Percentiles rank a stretch among this genome's conserved stretches.
phyloP scores from a whole-genome alignment of 2,113 vertebrate species.

The Kryptolebias marmoratus region DNA sequence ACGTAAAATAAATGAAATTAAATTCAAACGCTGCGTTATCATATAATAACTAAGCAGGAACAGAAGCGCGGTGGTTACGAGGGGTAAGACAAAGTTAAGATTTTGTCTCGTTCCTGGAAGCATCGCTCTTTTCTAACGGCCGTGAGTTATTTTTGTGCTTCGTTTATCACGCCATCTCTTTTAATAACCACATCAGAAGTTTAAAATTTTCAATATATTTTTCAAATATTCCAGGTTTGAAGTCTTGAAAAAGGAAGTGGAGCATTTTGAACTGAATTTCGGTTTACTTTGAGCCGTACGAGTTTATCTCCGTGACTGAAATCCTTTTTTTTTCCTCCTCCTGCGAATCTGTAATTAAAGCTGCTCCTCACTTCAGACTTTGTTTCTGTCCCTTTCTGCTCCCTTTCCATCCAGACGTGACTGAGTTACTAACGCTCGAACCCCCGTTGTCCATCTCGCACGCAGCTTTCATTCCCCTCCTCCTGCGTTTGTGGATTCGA shows the following conservation, averaged over 20 bases:
- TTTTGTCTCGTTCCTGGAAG: no score
- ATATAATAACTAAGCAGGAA: no score
- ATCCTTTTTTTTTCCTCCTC: neutral
- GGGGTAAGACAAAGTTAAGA: no score
- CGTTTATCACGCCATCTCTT: no score
- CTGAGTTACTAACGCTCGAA: slow-evolving; percentile 68
- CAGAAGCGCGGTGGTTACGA: no score
- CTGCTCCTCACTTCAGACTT: slow-evolving; percentile 21
- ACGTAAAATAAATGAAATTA: no score
- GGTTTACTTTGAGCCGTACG: neutral
- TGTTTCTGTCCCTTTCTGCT: slow-evolving; percentile 41
- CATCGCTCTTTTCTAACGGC: no score
- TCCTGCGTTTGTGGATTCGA: slow-evolving; percentile 63
- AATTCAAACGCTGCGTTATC: no score
- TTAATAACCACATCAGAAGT: no score
- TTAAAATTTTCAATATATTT: no score
- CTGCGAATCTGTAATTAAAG: slow-evolving; percentile 11
- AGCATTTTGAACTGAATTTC: neutral
- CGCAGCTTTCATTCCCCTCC: slow-evolving; percentile 53
- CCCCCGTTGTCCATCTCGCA: slow-evolving; percentile 61
- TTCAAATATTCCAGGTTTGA: no score
- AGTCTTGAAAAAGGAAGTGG: neutral
- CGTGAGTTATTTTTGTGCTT: no score
- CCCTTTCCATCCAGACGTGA: slow-evolving; percentile 65
- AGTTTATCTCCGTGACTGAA: neutral